These are phyloP conservation scores for Lucilia cuprina DNA, from an alignment of 1,140 invertebrate species.

Conservation along the genomic window DNA sequence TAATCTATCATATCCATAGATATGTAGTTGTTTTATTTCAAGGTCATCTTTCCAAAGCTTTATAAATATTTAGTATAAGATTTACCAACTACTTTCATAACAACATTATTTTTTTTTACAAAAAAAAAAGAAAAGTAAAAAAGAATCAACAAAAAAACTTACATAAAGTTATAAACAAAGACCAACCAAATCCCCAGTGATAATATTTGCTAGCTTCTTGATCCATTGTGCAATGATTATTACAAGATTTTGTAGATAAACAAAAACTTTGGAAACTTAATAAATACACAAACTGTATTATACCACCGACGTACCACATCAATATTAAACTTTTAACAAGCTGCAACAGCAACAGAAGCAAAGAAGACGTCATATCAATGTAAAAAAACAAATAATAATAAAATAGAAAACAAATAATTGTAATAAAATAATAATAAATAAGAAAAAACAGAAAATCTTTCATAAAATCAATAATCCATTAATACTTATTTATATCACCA, in stretches of 20 bases:
- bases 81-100: not conserved
- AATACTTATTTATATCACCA: not conserved
- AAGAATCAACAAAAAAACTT: not conserved
- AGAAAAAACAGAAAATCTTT: not conserved
- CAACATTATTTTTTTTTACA: not conserved
- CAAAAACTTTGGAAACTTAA: not conserved
- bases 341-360: too few relatives aligned
- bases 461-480: not conserved
- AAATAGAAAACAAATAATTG: not conserved
- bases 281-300: not conserved
- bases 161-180: not conserved
- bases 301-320: not conserved
- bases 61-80: not conserved
- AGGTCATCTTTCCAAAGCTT: not conserved
- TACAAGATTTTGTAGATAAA: not conserved
- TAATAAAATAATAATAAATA: not conserved
- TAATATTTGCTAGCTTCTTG: not conserved
- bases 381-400: not conserved
- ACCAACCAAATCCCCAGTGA: not conserved
- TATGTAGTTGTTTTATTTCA: not conserved
- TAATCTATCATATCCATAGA: not conserved
- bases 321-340: not conserved
- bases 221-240: not conserved
- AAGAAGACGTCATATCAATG: not conserved
- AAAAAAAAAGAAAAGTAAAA: not conserved